phyloP scores from a whole-genome alignment of 2,113 vertebrate species.

The Siniperca chuatsi region DNA sequence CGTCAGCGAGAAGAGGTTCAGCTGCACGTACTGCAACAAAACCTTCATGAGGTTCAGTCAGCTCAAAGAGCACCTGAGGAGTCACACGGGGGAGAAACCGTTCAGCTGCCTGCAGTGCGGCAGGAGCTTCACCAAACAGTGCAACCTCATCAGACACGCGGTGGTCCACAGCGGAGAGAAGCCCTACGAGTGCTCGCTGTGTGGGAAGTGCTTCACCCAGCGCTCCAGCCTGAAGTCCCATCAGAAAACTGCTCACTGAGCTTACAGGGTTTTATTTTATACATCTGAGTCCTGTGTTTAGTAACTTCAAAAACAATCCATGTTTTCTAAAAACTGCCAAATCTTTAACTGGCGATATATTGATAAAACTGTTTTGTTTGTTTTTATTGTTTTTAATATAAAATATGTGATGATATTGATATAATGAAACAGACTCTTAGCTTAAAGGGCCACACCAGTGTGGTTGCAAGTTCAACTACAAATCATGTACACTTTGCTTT shows the following conservation, averaged over 20 bases:
- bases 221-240: constrained; percentile 81
- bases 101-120: constrained; percentile 81
- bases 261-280: fast-evolving
- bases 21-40: constrained; percentile 79
- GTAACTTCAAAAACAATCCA: neutral
- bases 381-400: neutral
- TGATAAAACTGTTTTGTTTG: neutral
- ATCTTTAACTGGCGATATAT: neutral
- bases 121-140: constrained; percentile 82
- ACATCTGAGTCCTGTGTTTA: neutral
- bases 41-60: constrained; percentile 77
- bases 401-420: neutral
- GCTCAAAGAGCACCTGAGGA: constrained; percentile 82
- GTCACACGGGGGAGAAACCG: constrained; percentile 83
- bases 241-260: constrained; percentile 72
- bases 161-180: constrained; percentile 82
- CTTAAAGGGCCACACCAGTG: neutral
- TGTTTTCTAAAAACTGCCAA: neutral
- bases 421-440: neutral
- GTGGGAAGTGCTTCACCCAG: constrained; percentile 82
- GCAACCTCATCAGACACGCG: constrained; percentile 80
- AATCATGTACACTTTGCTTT: neutral
- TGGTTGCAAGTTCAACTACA: neutral
- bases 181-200: constrained; percentile 74
- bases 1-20: constrained; percentile 73